Base-by-base conservation (phyloP, 2,888 invertebrate species). In the Parochlus steinenii region DNA sequence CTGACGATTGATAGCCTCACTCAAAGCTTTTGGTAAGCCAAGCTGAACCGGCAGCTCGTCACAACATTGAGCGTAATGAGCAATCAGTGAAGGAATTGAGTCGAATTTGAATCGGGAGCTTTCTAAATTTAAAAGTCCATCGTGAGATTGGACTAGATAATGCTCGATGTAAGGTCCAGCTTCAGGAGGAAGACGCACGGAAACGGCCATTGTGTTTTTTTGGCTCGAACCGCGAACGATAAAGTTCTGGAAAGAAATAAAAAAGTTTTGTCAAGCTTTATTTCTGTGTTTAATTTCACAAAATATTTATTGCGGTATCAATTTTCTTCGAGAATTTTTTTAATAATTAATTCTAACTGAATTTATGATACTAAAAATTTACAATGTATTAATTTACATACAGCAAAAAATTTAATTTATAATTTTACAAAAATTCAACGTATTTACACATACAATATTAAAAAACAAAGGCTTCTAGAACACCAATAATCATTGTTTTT, bases 191-290 rank as follows among this genome's bases (percentile, higher is more conserved):
- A 89, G 64, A 8, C 90, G 77, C 30, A 93, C 89, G 31, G 89
- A 89, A 44, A 95, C 74, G 25, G 93, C 93, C 87, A 92, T 89
- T 35, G 92, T 90, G 48, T 85, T 81, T 26, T 79, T 71, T 55
- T 90, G 89, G 49, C 90, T 90, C 26, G 92, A 92, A 52, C 89
- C 85, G 30, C 93, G 74, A 24, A 95, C 92, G 33, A 95, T 85
- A 53, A 95, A 93, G 53, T 86, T 87, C 85, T 89, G 67, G 17
- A 68, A 51, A 54, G 36, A 44, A 35, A 42, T 11, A 39, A 25
- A 31, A 16, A n/a, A n/a, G n/a, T n/a, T n/a, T n/a, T n/a, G n/a
- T n/a, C n/a, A n/a, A n/a, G n/a, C n/a, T n/a, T n/a, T n/a, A n/a
- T n/a, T n/a, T n/a, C n/a, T n/a, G n/a, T n/a, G n/a, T n/a, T n/a